Evolutionary conservation across 2,888 invertebrate species (phyloP).

Genomic region (Apoderus coryli): DNA sequence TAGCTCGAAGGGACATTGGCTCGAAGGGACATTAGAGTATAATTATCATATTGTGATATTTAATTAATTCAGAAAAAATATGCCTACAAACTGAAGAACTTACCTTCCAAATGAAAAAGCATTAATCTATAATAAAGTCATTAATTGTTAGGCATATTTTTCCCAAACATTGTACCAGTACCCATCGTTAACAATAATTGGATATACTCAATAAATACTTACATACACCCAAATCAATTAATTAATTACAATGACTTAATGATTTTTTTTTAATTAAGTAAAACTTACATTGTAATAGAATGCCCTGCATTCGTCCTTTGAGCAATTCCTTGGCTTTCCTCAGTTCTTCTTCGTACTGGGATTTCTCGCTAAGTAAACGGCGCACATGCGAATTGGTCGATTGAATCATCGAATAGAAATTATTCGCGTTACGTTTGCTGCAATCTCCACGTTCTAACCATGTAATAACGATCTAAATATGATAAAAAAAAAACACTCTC

Average conservation of each 20-base stretch:
- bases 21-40: no score
- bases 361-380: slow-evolving; percentile 70
- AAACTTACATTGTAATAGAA: slow-evolving; percentile 85
- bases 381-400: slow-evolving; percentile 87
- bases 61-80: no score
- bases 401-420: slow-evolving; percentile 93
- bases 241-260: slow-evolving; percentile 12
- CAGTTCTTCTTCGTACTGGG: slow-evolving; percentile 76
- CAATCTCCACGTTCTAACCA: slow-evolving; percentile 95
- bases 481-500: no score
- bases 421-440: slow-evolving; percentile 76
- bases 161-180: no score
- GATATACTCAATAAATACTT: slow-evolving; percentile 17
- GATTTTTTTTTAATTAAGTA: slow-evolving; percentile 12
- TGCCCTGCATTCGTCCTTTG: slow-evolving; percentile 69
- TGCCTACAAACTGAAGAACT: no score
- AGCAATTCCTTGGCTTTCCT: slow-evolving; percentile 71
- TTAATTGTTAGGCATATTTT: no score
- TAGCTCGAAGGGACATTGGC: no score
- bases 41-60: no score
- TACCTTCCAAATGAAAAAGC: no score
- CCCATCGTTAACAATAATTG: no score
- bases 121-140: no score
- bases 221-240: slow-evolving; percentile 13
- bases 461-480: slow-evolving; percentile 67